phyloP scores from a whole-genome alignment of 1,140 invertebrate species.

The Oryctes rhinoceros region DNA sequence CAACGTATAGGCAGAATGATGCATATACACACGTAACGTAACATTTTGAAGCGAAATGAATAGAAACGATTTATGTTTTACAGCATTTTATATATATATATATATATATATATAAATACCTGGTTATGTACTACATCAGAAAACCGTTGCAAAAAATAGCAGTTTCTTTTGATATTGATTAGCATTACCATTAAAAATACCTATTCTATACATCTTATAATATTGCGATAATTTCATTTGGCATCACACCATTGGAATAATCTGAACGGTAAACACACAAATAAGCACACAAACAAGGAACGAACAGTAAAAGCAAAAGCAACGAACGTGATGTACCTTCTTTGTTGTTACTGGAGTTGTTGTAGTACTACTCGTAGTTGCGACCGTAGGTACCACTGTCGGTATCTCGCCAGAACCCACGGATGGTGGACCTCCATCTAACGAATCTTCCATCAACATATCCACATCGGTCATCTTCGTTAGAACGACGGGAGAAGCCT shows the following conservation, averaged over 20 bases:
- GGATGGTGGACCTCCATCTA: constrained; percentile 77
- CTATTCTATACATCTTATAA: too few relatives aligned
- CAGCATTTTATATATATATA: too few relatives aligned
- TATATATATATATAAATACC: too few relatives aligned
- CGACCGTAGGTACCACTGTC: constrained; percentile 54
- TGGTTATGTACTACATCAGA: too few relatives aligned
- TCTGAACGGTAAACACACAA: not conserved
- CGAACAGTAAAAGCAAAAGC: not conserved
- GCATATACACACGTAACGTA: too few relatives aligned
- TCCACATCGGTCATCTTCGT: constrained; percentile 69
- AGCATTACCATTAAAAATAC: too few relatives aligned
- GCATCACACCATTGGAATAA: constrained; percentile 24
- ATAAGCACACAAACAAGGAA: not conserved
- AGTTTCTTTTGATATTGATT: too few relatives aligned
- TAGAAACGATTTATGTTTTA: too few relatives aligned
- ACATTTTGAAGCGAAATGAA: too few relatives aligned
- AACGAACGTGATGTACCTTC: constrained; percentile 54
- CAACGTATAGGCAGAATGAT: too few relatives aligned
- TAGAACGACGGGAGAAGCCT: constrained; percentile 63
- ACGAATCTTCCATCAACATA: constrained; percentile 72
- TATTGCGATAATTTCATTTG: too few relatives aligned
- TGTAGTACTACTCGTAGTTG: constrained; percentile 48
- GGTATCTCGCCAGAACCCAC: constrained; percentile 74
- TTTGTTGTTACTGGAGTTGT: constrained; percentile 59
- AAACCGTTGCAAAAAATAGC: too few relatives aligned